Evolutionary conservation across 2,888 invertebrate genomes (phyloP), one percentile per base, ranked within the genome.

Genomic region (Drosophila hamatofila): DNA sequence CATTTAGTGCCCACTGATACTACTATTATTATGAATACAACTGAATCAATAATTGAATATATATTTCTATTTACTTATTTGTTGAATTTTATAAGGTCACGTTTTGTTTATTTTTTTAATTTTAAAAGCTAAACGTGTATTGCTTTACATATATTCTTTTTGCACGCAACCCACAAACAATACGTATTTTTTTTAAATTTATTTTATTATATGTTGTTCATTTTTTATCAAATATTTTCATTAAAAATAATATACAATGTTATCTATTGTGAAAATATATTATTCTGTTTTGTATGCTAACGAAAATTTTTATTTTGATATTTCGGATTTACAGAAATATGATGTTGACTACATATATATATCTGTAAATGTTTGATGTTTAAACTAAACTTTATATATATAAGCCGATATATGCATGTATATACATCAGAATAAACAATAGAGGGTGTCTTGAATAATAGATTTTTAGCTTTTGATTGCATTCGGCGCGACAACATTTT

Each of bases 381-480:
- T 3, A 4, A 46, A 16, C 8, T 25, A n/a, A 27, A n/a, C 8
- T 48, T n/a, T 9, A n/a, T 49, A 12, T n/a, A 5, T 30, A 7
- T 23, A 44, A 14, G 16, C 2, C 1, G 16, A 46, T 25, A 18
- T 51, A 4, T 12, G 30, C 30, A 18, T 30, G 11, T n/a, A 37
- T 25, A 39, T 44, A 21, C 39, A 25, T 64, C 72, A 74, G 74
- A 75, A 78, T 82, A 85, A 80, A 85, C 75, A 85, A 82, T 74
- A 57, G 35, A 30, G 56, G 57, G 59, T 72, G 67, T 67, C 74
- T 76, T 88, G 81, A 84, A 84, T 84, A 88, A 84, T 83, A 86
- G 88, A 84, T 84, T 70, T 78, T 83, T 58, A 82, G 83, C 82
- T 72, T 88, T 88, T 83, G 83, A 88, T 88, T 85, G 83, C 68